Evolutionary conservation across 2,797 vertebrate genomes (phyloP).

Genomic region (Neomorphus geoffroyi): DNA sequence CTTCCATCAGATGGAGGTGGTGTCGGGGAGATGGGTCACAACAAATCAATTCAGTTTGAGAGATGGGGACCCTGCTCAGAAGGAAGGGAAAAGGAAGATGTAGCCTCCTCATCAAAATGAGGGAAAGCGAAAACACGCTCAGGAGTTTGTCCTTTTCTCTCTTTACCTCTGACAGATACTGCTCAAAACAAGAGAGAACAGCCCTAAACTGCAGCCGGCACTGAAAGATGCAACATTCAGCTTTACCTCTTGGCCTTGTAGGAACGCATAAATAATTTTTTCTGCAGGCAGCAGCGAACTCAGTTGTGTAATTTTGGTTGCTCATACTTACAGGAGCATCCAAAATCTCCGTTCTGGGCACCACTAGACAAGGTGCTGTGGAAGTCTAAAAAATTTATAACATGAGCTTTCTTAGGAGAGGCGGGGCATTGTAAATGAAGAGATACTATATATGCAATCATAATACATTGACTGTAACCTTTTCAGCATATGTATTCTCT

Average conservation of each 20-base stretch:
- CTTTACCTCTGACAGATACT: neutral
- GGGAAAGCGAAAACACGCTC: neutral
- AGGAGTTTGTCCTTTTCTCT: neutral
- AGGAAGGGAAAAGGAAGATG: neutral
- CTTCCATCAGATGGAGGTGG: neutral
- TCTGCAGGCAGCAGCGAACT: neutral
- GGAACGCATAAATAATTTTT: neutral
- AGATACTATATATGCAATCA: neutral
- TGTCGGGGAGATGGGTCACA: accelerated
- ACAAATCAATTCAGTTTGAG: neutral
- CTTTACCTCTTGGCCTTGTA: neutral
- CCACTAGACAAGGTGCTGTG: neutral
- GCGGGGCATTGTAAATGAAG: neutral
- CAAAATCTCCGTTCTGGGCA: neutral
- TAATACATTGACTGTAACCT: neutral
- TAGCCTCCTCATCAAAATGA: neutral
- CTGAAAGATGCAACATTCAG: neutral
- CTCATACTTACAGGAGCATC: neutral
- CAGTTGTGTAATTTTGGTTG: neutral
- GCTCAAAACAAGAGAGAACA: neutral
- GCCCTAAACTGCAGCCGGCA: neutral
- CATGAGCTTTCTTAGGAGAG: neutral
- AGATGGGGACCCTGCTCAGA: neutral
- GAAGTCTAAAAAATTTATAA: neutral
- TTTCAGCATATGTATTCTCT: conserved; percentile 9